Base-by-base conservation (phyloP, 2,113 vertebrate genomes). In the Oxygymnocypris stewartii region DNA sequence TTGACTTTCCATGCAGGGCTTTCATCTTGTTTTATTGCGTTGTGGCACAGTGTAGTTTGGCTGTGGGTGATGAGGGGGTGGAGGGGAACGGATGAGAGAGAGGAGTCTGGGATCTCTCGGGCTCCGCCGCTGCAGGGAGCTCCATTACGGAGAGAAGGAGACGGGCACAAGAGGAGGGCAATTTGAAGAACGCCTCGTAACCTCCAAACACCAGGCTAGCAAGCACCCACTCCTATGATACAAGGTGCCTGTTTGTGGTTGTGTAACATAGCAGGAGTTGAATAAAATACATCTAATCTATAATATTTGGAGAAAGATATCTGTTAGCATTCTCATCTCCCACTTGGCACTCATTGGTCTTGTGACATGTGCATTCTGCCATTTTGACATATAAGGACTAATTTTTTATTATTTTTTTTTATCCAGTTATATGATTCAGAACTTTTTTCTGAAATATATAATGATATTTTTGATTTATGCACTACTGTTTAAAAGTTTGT, bases 161-260 rank as follows among this genome's bases (percentile, higher is more conserved):
- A 89, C 65, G 49, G 87, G 82, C 90, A 88, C 89, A 89, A 91
- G 87, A 91, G 86, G 88, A 86, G 91, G 89, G 89, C 89, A 93
- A 93, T 91, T 88, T 51, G 73, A 83, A 73, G 31, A 54, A 23
- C 6, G 40, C 78, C 25, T 59, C 37, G 42, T 51, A 85, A 78
- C 69, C 90, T 87, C 89, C 86, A 91, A 93, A 91, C 92, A 92
- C 81, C 75, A 87, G 85, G 84, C 78, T 79, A 87, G 85, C 75
- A 75, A 35, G 59, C 80, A 85, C 69, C 84, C 77, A 18, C 84
- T 59, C 71, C 49, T 44, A 16, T 86, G 13, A 65, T 73, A 42
- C 81, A 78, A 85, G 69, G 23, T 74, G 40, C n/a, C 75, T 63
- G 82, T 63, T 54, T 65, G 81, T 49, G 82, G 25, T 74, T 49